These are phyloP conservation scores for Corythornis vintsioides DNA, from an alignment of 2,113 vertebrate genomes.

Conservation along the genomic window DNA sequence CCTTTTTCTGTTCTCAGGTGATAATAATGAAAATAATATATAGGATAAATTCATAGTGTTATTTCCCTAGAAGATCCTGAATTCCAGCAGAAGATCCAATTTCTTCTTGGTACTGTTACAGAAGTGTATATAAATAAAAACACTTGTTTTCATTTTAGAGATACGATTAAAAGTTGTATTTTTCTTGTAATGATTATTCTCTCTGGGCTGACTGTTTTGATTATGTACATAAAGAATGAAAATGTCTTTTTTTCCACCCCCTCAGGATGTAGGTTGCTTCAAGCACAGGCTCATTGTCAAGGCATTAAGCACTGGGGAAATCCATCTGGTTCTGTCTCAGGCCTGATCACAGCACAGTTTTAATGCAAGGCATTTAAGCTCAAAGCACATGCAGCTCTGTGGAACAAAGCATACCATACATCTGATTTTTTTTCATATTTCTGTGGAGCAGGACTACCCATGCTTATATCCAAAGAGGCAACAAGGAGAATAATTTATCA, in stretches of 20 bases:
- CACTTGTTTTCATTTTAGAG: constrained; percentile 16
- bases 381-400: neutral
- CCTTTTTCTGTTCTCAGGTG: neutral
- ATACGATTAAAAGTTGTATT: neutral
- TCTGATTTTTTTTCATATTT: neutral
- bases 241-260: neutral
- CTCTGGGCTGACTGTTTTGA: neutral
- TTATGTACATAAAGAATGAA: neutral
- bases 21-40: neutral
- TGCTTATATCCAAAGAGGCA: neutral
- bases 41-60: neutral
- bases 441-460: neutral
- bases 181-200: neutral
- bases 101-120: neutral
- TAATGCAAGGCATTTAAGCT: neutral
- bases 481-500: neutral
- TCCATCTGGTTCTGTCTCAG: neutral
- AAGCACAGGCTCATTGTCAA: neutral
- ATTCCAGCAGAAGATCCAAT: neutral
- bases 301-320: neutral
- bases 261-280: neutral
- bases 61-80: neutral
- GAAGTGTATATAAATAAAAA: neutral
- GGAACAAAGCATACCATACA: neutral
- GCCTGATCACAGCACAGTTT: neutral